These are phyloP conservation scores for Tortrix viridana DNA, from an alignment of 2,888 invertebrate genomes.

Conservation along the genomic window DNA sequence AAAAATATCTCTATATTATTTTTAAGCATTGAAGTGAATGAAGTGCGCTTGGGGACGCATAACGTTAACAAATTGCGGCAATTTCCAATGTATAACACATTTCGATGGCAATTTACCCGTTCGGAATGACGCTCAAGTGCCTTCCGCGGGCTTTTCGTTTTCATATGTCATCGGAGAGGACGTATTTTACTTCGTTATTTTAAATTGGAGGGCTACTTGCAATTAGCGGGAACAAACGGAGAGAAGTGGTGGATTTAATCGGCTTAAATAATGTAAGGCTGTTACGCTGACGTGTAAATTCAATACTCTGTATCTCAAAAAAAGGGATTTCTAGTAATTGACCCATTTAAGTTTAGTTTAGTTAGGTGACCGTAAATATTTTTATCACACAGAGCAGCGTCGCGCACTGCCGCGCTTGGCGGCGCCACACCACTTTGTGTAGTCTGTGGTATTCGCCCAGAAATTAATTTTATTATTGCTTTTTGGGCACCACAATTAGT, in stretches of 20 bases:
- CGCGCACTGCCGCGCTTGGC: too few relatives aligned
- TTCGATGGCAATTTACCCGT: conserved; percentile 62
- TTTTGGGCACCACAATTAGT: too few relatives aligned
- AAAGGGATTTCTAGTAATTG: too few relatives aligned
- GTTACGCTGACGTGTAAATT: too few relatives aligned
- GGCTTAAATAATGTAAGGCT: too few relatives aligned
- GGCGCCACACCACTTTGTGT: too few relatives aligned
- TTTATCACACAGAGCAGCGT: too few relatives aligned
- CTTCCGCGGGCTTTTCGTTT: conserved; percentile 37
- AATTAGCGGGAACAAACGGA: conserved; percentile 10
- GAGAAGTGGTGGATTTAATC: background rate
- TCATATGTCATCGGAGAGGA: conserved; percentile 34
- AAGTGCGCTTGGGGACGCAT: conserved; percentile 58
- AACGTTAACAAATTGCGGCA: conserved; percentile 68
- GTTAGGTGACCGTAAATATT: too few relatives aligned
- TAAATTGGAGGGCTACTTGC: conserved; percentile 34
- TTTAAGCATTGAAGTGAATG: conserved; percentile 55
- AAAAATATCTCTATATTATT: conserved; percentile 53
- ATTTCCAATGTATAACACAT: conserved; percentile 67
- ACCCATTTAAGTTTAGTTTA: too few relatives aligned
- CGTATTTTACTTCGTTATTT: conserved; percentile 38
- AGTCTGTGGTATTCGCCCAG: too few relatives aligned
- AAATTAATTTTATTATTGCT: too few relatives aligned
- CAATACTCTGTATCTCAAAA: too few relatives aligned
- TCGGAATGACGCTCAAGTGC: conserved; percentile 49